These are phyloP conservation scores for Heliocidaris tuberculata DNA, from an alignment of 35 echinoderm and acorn worm genomes.

Conservation along the genomic window DNA sequence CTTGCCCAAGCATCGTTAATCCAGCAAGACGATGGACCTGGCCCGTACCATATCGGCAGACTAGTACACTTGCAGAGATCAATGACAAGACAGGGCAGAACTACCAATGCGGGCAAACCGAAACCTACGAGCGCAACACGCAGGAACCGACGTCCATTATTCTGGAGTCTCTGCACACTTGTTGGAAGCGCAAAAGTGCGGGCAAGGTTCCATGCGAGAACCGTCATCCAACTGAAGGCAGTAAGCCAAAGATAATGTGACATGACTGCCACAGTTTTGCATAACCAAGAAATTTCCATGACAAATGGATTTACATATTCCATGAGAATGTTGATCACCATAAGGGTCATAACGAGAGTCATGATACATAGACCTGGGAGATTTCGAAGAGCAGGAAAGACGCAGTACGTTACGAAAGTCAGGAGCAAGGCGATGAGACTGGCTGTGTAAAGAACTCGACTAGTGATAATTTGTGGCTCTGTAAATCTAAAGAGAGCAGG, in stretches of 20 bases:
- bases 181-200: slow-evolving; percentile 34
- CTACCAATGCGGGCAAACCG: slow-evolving; percentile 37
- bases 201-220: slow-evolving; percentile 42
- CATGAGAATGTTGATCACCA: background rate
- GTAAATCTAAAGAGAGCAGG: slow-evolving; percentile 1
- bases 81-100: slow-evolving; percentile 43
- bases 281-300: background rate
- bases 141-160: background rate
- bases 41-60: slow-evolving; percentile 47
- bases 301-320: background rate
- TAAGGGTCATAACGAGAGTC: background rate
- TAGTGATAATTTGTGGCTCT: background rate
- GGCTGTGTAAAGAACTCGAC: background rate
- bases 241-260: slow-evolving; percentile 53
- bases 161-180: background rate
- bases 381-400: background rate
- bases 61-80: slow-evolving; percentile 52
- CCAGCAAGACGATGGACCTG: slow-evolving; percentile 40
- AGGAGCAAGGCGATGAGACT: background rate
- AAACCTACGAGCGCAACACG: slow-evolving; percentile 32
- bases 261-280: slow-evolving; percentile 44
- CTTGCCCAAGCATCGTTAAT: background rate
- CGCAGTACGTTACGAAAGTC: background rate
- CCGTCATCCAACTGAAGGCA: slow-evolving; percentile 55
- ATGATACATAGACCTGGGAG: background rate